These are phyloP conservation scores for Lycorma delicatula DNA, from an alignment of 1,140 invertebrate genomes.

Conservation along the genomic window DNA sequence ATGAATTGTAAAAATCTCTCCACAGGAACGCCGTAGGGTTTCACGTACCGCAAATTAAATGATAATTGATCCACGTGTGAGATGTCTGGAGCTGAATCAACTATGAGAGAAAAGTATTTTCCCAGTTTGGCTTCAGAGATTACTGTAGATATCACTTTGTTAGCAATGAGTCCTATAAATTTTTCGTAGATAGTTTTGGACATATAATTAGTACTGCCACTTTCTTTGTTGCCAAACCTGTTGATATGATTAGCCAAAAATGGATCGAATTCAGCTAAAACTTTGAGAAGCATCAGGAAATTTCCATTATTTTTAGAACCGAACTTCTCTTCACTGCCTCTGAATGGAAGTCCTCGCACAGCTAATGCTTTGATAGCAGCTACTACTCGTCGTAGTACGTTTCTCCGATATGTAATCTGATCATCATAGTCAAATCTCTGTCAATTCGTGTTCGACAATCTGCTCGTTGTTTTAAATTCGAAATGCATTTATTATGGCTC, in stretches of 20 bases:
- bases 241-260: constrained; percentile 24
- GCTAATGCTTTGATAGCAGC: constrained; percentile 26
- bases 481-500: no score
- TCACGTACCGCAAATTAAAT: constrained; percentile 17
- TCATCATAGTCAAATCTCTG: no score
- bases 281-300: constrained; percentile 22
- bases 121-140: background rate
- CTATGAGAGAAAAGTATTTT: constrained; percentile 4
- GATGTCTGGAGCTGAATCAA: constrained; percentile 28
- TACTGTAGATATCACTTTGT: constrained; percentile 21
- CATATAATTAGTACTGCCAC: constrained; percentile 18
- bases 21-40: constrained; percentile 9
- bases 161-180: constrained; percentile 24
- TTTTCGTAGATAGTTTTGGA: no score
- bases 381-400: constrained; percentile 24
- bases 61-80: constrained; percentile 16
- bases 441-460: no score
- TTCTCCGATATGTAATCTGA: constrained; percentile 22
- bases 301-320: constrained; percentile 25
- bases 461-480: no score
- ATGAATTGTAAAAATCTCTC: constrained; percentile 13
- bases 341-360: constrained; percentile 23
- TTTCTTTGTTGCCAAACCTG: constrained; percentile 20
- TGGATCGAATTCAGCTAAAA: constrained; percentile 23
- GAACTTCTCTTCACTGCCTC: constrained; percentile 23